Percentiles rank a stretch among this genome's conserved stretches.
Evolutionary conservation across 2,113 vertebrate species (phyloP).

Genomic region (Zosterops hypoxanthus): DNA sequence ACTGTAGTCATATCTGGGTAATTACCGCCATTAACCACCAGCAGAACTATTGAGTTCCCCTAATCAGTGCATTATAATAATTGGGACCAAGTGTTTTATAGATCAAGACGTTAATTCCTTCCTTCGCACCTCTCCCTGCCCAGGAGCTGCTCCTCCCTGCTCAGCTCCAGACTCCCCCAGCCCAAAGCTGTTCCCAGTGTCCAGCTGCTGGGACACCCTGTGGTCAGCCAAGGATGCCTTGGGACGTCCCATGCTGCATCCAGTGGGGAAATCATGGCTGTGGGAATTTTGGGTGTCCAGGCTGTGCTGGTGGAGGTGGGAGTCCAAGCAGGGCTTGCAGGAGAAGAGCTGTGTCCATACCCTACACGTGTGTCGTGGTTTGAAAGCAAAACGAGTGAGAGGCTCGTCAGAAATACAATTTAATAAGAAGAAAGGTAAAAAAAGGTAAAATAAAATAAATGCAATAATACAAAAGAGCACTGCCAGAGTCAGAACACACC

Average conservation of each 20-base stretch:
- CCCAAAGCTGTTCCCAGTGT: fast-evolving
- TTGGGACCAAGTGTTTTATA: constrained; percentile 71
- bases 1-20: constrained; percentile 64
- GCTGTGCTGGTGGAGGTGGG: background rate
- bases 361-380: too few species aligned
- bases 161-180: background rate
- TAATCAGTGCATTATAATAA: constrained; percentile 72
- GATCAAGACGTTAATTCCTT: constrained; percentile 57
- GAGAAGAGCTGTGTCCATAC: background rate
- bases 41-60: constrained; percentile 68
- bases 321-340: background rate
- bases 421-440: too few species aligned
- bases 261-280: fast-evolving
- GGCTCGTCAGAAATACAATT: too few species aligned
- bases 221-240: background rate
- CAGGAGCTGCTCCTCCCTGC: background rate
- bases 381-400: too few species aligned
- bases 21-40: constrained; percentile 69
- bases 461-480: too few species aligned
- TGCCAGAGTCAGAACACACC: too few species aligned
- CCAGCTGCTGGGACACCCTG: background rate
- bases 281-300: background rate
- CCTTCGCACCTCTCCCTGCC: constrained; percentile 24
- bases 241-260: background rate
- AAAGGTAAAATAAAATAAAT: too few species aligned